phyloP scores from a whole-genome alignment of 2,888 invertebrate species.

The Brachycybe producta region DNA sequence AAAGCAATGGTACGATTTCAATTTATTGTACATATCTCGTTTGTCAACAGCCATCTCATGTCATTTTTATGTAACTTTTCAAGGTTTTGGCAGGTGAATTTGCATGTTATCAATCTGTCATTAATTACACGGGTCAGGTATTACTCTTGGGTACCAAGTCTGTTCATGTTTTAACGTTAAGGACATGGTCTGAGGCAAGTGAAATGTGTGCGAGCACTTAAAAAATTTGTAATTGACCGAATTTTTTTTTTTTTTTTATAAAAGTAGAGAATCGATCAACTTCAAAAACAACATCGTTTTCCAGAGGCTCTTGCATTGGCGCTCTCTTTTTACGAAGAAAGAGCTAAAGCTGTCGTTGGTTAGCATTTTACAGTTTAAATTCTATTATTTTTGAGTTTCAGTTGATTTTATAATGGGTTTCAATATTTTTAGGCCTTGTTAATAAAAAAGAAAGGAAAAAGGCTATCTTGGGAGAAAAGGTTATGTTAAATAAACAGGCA shows the following conservation, averaged over 20 bases:
- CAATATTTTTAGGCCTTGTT: constrained; percentile 2
- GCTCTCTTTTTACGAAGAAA: constrained; percentile 47
- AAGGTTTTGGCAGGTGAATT: constrained; percentile 56
- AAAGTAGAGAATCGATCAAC: constrained; percentile 36
- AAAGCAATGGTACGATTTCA: constrained; percentile 48
- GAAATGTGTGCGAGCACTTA: neutral
- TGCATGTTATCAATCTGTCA: constrained; percentile 60
- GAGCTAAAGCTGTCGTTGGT: constrained; percentile 47
- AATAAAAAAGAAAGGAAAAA: constrained; percentile 2
- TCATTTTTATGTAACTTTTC: constrained; percentile 20
- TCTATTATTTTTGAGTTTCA: neutral
- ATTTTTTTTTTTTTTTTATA: neutral
- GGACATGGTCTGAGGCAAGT: constrained; percentile 38
- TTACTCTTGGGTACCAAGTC: constrained; percentile 53
- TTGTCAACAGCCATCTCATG: constrained; percentile 2
- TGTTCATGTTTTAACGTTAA: constrained; percentile 43
- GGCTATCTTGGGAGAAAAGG: constrained; percentile 7
- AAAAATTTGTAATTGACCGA: neutral
- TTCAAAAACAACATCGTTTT: constrained; percentile 40
- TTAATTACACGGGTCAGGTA: constrained; percentile 53
- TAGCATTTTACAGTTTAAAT: neutral
- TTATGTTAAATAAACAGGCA: no score
- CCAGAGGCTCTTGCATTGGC: constrained; percentile 47
- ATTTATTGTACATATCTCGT: neutral
- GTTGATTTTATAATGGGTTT: neutral